phyloP scores from a whole-genome alignment of 2,888 invertebrate species.

The Lithophane ornitopus region DNA sequence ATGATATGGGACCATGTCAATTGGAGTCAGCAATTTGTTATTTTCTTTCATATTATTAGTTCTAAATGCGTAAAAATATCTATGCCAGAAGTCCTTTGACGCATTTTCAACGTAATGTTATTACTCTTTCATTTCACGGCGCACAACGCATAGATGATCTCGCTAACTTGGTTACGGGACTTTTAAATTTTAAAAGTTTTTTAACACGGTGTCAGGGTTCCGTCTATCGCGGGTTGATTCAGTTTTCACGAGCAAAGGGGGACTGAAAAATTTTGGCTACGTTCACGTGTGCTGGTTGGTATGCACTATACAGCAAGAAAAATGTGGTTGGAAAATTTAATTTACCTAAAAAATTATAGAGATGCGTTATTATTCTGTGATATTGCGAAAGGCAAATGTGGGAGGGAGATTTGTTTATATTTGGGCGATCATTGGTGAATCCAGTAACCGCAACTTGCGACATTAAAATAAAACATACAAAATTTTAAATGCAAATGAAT shows the following conservation, averaged over 20 bases:
- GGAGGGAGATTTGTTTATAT: background rate
- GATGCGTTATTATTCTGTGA: background rate
- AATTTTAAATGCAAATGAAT: background rate
- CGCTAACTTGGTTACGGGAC: slow-evolving; percentile 52
- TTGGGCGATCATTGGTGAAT: background rate
- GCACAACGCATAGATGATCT: slow-evolving; percentile 40
- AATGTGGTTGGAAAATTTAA: slow-evolving; percentile 7
- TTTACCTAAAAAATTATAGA: slow-evolving; percentile 1
- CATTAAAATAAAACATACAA: too few relatives aligned
- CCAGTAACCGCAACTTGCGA: background rate
- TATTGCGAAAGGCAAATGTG: background rate
- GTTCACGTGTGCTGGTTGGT: slow-evolving; percentile 19
- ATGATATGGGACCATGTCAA: background rate
- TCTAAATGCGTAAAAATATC: background rate
- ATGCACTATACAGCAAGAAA: slow-evolving; percentile 1
- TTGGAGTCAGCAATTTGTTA: background rate
- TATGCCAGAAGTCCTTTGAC: slow-evolving; percentile 32
- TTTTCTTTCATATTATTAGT: background rate
- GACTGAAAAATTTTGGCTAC: slow-evolving; percentile 36
- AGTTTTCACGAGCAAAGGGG: slow-evolving; percentile 29
- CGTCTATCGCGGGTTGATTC: slow-evolving; percentile 22
- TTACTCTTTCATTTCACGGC: slow-evolving; percentile 58
- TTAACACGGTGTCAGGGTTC: slow-evolving; percentile 34
- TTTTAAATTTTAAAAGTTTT: slow-evolving; percentile 55
- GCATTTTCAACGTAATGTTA: slow-evolving; percentile 45